Conservation (phyloP, 2,888 invertebrate species). For the Drosophila monieri region DNA sequence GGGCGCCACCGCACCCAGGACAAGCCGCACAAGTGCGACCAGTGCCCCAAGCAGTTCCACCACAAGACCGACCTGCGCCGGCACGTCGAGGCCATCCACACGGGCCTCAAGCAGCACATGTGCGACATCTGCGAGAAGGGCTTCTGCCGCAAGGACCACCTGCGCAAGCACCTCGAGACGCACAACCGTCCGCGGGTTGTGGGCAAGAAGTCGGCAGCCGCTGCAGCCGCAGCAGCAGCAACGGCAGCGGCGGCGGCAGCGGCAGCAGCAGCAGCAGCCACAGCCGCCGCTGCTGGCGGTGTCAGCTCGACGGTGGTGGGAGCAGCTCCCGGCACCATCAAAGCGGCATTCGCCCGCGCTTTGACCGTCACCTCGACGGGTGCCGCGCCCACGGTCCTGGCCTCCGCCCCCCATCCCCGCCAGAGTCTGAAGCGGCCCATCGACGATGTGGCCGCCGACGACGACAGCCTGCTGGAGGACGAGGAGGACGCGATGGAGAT, state of each 20-base stretch:
- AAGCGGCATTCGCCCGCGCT: constrained; percentile 31
- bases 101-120: constrained; percentile 92
- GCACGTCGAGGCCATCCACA: constrained; percentile 92
- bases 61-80: constrained; percentile 95
- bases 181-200: constrained; percentile 85
- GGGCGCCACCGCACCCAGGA: constrained; percentile 90
- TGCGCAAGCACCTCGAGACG: constrained; percentile 93
- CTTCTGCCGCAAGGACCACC: constrained; percentile 95
- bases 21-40: constrained; percentile 93
- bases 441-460: constrained; percentile 66
- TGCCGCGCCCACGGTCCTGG: constrained; percentile 6
- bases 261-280: background rate
- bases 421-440: constrained; percentile 37
- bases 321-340: constrained; percentile 13
- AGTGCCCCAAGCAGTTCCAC: constrained; percentile 94
- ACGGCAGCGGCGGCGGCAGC: constrained; percentile 33
- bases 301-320: background rate
- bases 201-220: constrained; percentile 53
- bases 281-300: background rate
- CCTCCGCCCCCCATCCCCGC: background rate
- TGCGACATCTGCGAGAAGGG: constrained; percentile 94
- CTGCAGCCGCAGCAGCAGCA: constrained; percentile 41
- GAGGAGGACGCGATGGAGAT: constrained; percentile 46
- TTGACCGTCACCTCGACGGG: constrained; percentile 14
- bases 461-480: constrained; percentile 64